phyloP scores from a whole-genome alignment of 2,797 vertebrate species.

The Clarias fuscus region DNA sequence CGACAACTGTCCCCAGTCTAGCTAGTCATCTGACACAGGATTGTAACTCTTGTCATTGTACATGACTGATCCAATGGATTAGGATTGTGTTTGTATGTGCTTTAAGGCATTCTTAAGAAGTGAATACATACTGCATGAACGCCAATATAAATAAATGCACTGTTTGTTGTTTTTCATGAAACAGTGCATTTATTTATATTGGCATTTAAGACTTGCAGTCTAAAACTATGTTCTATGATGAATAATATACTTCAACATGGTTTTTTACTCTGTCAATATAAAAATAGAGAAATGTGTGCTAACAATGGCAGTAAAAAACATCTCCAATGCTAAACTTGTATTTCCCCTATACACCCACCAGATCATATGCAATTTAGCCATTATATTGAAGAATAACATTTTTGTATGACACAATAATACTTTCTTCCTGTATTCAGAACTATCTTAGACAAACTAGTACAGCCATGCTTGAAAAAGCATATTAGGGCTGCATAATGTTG shows the following conservation, averaged over 20 bases:
- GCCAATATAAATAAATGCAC: neutral
- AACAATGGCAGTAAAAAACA: neutral
- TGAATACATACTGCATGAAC: neutral
- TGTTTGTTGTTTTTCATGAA: neutral
- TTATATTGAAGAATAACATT: too few relatives aligned
- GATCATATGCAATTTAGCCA: neutral
- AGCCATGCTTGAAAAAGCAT: too few relatives aligned
- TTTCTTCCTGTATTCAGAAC: neutral
- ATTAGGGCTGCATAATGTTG: too few relatives aligned
- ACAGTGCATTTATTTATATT: too few relatives aligned
- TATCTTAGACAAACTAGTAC: neutral
- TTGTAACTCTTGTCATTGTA: neutral
- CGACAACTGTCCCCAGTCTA: neutral
- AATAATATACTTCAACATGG: neutral
- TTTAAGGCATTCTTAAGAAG: neutral
- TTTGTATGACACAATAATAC: neutral
- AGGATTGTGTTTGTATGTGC: neutral
- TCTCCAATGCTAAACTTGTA: too few relatives aligned
- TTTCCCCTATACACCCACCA: neutral
- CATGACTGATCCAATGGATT: neutral
- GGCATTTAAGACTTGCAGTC: neutral
- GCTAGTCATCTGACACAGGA: slow-evolving; percentile 7
- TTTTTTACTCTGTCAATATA: neutral
- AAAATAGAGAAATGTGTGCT: neutral
- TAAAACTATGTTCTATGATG: neutral